Evolutionary conservation across 53 echinoderm and acorn worm genomes (phyloP).

Genomic region (Henricia sp.): DNA sequence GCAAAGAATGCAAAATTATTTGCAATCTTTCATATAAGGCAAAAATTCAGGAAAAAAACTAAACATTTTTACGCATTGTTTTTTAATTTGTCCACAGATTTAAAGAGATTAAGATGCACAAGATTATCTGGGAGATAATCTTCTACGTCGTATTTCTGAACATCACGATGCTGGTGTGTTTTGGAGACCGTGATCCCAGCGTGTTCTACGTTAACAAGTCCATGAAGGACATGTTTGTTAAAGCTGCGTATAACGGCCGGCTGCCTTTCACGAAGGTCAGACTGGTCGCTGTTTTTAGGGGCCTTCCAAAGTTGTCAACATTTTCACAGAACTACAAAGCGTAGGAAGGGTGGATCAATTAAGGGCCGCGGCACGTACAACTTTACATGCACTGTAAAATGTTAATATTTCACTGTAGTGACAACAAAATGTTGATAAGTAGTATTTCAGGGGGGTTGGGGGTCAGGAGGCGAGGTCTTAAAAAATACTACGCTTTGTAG

Average conservation of each 20-base stretch:
- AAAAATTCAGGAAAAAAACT: neutral
- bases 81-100: constrained; percentile 41
- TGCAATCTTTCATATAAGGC: neutral
- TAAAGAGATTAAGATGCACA: constrained; percentile 92
- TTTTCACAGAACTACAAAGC: too few species aligned
- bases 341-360: too few species aligned
- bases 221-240: constrained; percentile 79
- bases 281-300: neutral
- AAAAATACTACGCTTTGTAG: too few species aligned
- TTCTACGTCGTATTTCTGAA: constrained; percentile 89
- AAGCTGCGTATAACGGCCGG: constrained; percentile 82
- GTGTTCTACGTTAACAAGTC: constrained; percentile 71
- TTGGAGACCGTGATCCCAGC: constrained; percentile 76
- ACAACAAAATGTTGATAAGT: too few species aligned
- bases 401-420: too few species aligned
- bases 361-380: too few species aligned
- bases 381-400: too few species aligned
- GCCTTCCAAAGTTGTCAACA: too few species aligned
- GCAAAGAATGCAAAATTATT: neutral
- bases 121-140: constrained; percentile 85
- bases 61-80: neutral
- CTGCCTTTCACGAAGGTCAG: constrained; percentile 79
- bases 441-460: too few species aligned
- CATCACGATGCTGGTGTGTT: constrained; percentile 80
- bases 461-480: too few species aligned